Conservation (phyloP, 2,888 invertebrate genomes). For the Keiferia lycopersicella region DNA sequence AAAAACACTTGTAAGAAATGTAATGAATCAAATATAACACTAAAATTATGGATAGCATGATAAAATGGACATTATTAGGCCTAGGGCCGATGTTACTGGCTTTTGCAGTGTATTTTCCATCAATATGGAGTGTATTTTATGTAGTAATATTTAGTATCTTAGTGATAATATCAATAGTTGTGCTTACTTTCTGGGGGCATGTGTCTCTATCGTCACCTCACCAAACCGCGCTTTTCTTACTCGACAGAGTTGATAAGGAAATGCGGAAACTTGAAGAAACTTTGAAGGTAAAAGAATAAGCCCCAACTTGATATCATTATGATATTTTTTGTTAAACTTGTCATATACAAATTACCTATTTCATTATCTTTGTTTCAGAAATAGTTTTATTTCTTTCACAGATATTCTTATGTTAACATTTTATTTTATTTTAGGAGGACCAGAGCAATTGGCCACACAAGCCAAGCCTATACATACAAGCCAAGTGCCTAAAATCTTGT, state of each 20-base stretch:
- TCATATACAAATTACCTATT: not conserved
- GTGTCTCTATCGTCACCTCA: conserved; percentile 84
- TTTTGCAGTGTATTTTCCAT: conserved; percentile 61
- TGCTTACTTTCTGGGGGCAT: conserved; percentile 82
- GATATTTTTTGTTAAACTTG: not conserved
- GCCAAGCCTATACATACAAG: too few species aligned
- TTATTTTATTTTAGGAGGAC: conserved; percentile 59
- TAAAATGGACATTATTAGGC: conserved; percentile 54
- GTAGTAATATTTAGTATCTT: conserved; percentile 55
- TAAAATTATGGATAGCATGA: conserved; percentile 48
- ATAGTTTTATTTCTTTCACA: not conserved
- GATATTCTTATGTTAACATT: not conserved
- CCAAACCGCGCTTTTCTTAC: conserved; percentile 81
- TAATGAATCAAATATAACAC: conserved; percentile 26
- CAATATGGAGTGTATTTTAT: conserved; percentile 57
- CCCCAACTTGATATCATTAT: too few species aligned
- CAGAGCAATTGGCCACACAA: conserved; percentile 65
- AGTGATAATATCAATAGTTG: conserved; percentile 54
- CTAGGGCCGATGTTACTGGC: conserved; percentile 53
- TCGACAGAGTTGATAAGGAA: conserved; percentile 83
- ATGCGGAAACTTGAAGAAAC: conserved; percentile 81
- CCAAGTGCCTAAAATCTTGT: too few species aligned
- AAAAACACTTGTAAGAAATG: not conserved
- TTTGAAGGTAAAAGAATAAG: conserved; percentile 74
- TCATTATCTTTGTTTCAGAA: not conserved